Percentiles rank a stretch among this genome's conserved stretches.
Conservation (phyloP, 2,113 vertebrate genomes). For the Andinoacara biseriatus region DNA sequence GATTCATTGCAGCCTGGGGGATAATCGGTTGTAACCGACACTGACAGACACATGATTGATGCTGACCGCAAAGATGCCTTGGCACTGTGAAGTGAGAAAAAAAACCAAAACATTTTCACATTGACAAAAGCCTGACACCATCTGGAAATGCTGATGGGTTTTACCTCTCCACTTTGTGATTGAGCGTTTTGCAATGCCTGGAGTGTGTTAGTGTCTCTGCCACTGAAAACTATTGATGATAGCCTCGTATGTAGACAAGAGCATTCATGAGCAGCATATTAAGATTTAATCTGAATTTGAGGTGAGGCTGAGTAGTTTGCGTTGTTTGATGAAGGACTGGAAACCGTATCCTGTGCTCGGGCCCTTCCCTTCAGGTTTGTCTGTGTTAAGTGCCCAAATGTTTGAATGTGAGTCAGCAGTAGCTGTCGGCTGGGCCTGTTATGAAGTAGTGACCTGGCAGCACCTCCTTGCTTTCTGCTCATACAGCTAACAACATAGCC, state of each 20-base stretch:
- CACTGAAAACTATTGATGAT: neutral
- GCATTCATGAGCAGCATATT: neutral
- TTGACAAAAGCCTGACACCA: constrained; percentile 27
- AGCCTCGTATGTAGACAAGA: neutral
- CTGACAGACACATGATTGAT: constrained; percentile 53
- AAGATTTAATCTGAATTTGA: constrained; percentile 6
- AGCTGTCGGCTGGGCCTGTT: neutral
- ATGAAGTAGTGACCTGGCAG: constrained; percentile 6
- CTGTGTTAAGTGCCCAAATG: neutral
- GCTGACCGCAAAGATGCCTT: constrained; percentile 38
- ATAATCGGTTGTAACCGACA: constrained; percentile 16
- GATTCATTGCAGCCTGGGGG: constrained; percentile 48
- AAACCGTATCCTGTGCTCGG: neutral
- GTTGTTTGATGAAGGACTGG: neutral
- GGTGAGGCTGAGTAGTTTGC: neutral
- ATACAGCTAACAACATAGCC: neutral
- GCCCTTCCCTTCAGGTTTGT: neutral
- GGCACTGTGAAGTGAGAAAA: neutral
- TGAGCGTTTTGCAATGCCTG: constrained; percentile 2
- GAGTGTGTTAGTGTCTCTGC: neutral
- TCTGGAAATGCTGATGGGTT: constrained; percentile 38
- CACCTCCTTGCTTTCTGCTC: neutral
- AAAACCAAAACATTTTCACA: neutral
- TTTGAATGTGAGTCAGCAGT: constrained; percentile 5
- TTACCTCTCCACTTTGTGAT: constrained; percentile 33